These are phyloP conservation scores for Sus cebifrons DNA, from an alignment of 2,797 vertebrate species.

Conservation along the genomic window DNA sequence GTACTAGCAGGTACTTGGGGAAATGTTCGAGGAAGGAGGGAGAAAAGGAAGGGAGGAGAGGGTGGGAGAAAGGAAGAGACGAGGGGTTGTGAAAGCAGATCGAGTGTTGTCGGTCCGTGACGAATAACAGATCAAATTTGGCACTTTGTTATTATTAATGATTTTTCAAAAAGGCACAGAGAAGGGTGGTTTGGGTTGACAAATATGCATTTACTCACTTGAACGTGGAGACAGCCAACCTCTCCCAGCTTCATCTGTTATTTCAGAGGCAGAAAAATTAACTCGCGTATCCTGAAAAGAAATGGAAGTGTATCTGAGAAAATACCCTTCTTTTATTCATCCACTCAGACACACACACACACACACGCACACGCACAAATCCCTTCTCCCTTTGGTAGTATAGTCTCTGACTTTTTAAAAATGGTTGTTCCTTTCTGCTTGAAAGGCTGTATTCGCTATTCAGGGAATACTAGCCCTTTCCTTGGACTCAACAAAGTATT, in stretches of 20 bases:
- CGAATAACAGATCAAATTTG: neutral
- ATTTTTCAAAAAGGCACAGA: neutral
- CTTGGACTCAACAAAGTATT: conserved; percentile 78
- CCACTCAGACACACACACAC: neutral
- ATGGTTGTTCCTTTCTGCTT: conserved; percentile 70
- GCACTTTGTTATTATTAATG: neutral
- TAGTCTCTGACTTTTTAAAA: conserved; percentile 65
- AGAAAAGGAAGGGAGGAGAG: neutral
- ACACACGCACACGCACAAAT: neutral
- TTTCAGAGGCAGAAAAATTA: conserved; percentile 62
- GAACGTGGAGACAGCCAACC: neutral
- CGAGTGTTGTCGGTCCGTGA: neutral
- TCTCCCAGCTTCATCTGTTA: conserved; percentile 8
- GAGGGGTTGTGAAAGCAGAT: neutral
- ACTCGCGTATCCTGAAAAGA: conserved; percentile 35
- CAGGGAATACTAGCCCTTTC: conserved; percentile 80
- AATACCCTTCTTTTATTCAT: conserved; percentile 10
- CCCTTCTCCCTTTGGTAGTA: neutral
- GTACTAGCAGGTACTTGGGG: neutral
- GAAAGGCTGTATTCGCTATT: conserved; percentile 70
- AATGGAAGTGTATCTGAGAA: conserved; percentile 12
- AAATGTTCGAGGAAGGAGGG: neutral
- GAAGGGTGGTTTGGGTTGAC: neutral
- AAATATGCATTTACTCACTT: neutral
- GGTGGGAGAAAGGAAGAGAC: neutral